Evolutionary conservation across 2,888 invertebrate species (phyloP), one percentile per base, ranked within the genome.

Genomic region (Habroteleia sp.): DNA sequence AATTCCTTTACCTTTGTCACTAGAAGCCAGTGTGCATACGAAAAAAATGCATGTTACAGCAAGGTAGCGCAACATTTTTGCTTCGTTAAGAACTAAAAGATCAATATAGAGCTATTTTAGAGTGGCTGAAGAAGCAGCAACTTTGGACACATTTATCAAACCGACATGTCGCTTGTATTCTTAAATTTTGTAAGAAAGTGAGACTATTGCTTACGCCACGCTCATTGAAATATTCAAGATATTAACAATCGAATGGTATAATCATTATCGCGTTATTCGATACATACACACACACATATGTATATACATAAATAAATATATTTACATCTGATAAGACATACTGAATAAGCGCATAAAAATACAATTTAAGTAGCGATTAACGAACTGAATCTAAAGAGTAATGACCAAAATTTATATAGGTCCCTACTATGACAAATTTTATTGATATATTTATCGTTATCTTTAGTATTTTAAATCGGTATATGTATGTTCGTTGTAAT

Each of bases 61-160:
- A 5, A 44, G 4, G 29, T 29, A 44, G 13, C 17, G 29, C 29
- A 44, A 14, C 44, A 44, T 44, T 44, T 44, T 44, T 8, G 25
- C 42, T 42, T 25, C 23, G 42, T 14, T 42, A 42, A 42, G 33
- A 8, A 33, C 13, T 25, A 42, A 42, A 13, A 23, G 23, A 6
- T 14, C 13, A 25, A 42, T 11, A 25, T 42, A 2, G 17, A 11
- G 8, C 42, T 23, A 25, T 11, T 13, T 25, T 3, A 25, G 23
- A 23, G 23, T 42, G 11, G 23, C 42, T 42, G 23, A 33, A 13
- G 39, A 39, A 20, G 20, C 20, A 39, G 17, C 23, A 25, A 11
- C 25, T 42, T 42, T 42, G 23, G 14, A 8, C 7, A 44, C 44
- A 27, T 13, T 44, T 44, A 44, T 44, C 29, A 6, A n/a, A 5